Base-by-base conservation (phyloP, 2,888 invertebrate species). In the Parnassius glacialis region DNA sequence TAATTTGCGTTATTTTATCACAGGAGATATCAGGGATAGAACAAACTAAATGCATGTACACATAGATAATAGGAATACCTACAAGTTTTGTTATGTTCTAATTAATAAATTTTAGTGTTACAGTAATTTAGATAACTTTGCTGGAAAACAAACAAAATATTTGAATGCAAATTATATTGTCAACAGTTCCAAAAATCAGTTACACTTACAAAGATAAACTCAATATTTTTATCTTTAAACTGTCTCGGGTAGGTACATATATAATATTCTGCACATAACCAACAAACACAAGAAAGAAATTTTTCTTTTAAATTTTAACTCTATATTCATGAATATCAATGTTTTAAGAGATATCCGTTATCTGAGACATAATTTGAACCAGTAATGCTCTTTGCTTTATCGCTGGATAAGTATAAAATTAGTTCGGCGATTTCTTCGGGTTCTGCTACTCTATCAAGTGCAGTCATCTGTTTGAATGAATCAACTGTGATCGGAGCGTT, bases 321-420 rank as follows among this genome's bases (percentile, higher is more conserved):
- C 5, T 7, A 9, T 5, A 7, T 34, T 34, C 7, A 34, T 34
- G 34, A 7, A 34, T 5, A 13, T 48, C 7, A 48, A 48, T 48
- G 13, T 3, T 48, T 48, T 13, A 48, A 48, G 10, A 48, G 48
- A 48, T 48, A 48, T 13, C 78, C 78, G 51, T 79, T 79, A 67
- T 79, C 79, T 65, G 68, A 47, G 1, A 74, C 65, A 59, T 70
- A 76, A 65, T 70, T 70, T 0, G 70, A 70, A 0, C 79, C 79
- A 34, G 76, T 77, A 12, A 76, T 70, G 50, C 76, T 69, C 42
- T 57, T 68, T 13, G 76, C 78, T 25, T 73, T 75, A 12, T 78
- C 75, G 60, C 77, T 73, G 0, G 79, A 75, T 16, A 79, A 42
- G 55, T 69, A 76, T 13, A 72, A 42, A 3, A 80, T 70, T 25